Evolutionary conservation across 1,140 invertebrate species (phyloP), one percentile per base, ranked within the genome.

Genomic region (Scaptomyza graminum): DNA sequence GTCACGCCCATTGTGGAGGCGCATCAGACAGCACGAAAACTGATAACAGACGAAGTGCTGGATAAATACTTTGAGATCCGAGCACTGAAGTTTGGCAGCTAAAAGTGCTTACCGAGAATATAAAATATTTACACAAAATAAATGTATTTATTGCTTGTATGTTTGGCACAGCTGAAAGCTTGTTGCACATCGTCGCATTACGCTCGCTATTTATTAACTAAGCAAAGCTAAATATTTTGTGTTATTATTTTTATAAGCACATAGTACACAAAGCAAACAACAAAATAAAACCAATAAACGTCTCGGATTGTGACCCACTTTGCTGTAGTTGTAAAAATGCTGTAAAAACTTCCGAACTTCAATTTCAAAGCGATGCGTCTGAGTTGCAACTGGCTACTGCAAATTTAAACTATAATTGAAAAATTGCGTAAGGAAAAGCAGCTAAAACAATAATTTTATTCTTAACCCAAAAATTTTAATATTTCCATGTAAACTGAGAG

Each of bases 21-120:
- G 54, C 98, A 99, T 93, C 97, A 99, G 93, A 94, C 95, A 83
- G 93, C 94, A 39, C 93, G 97, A 69, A 95, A 95, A 51, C 92
- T 94, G 67, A 94, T 99, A 37, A 98, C 97, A 0, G 97, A 99
- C 90, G 97, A 98, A 34, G 92, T 95, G 31, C 93, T 99, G 25
- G 94, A 95, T 80, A 91, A 95, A 76, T 99, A 95, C 92, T 99
- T 98, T 95, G 95, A 94, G 73, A 95, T 97, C 49, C 93, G 98
- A 81, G 95, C 96, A 90, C 93, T 99, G 6, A 95, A 96, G 55
- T 95, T 80, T 39, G 62, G 71, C 28, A 75, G 76, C 46, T 91
- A 91, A 22, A 81, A 69, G 25, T 46, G 11, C 12, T 8, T 52
- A 34, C 7, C 13, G 1, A 6, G 12, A 37, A 31, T 15, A 37